These are phyloP conservation scores for Muscicapa striata DNA, from an alignment of 2,797 vertebrate genomes.

Conservation along the genomic window DNA sequence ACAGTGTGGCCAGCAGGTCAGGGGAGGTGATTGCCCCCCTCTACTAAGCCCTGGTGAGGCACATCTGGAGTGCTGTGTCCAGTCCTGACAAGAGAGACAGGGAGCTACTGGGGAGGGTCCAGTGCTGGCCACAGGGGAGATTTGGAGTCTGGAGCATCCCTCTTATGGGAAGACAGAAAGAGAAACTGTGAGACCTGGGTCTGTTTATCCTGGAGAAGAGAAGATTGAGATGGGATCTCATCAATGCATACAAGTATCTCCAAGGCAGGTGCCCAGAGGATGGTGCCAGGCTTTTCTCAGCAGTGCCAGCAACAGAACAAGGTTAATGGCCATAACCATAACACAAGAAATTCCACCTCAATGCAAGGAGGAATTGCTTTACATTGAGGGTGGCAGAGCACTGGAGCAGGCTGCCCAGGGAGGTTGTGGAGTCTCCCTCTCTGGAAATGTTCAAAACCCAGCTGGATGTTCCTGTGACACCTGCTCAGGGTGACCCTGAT, in stretches of 20 bases:
- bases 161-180: background rate
- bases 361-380: background rate
- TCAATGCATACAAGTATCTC: background rate
- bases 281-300: background rate
- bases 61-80: background rate
- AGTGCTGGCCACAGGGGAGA: too few species aligned
- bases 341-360: background rate
- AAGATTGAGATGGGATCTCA: background rate
- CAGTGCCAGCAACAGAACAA: background rate
- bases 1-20: background rate
- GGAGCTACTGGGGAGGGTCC: background rate
- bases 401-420: background rate
- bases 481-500: background rate
- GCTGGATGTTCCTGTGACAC: background rate
- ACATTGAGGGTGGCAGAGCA: background rate
- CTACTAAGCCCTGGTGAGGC: too few species aligned
- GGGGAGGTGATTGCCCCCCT: background rate
- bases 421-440: accelerated
- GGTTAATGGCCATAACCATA: background rate
- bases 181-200: background rate
- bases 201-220: background rate
- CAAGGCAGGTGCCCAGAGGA: background rate
- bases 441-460: background rate
- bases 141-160: background rate
- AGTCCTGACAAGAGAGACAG: background rate